Percentiles rank a stretch among this genome's conserved stretches.
phyloP scores from a whole-genome alignment of 2,113 vertebrate genomes.

The Argyrosomus japonicus region DNA sequence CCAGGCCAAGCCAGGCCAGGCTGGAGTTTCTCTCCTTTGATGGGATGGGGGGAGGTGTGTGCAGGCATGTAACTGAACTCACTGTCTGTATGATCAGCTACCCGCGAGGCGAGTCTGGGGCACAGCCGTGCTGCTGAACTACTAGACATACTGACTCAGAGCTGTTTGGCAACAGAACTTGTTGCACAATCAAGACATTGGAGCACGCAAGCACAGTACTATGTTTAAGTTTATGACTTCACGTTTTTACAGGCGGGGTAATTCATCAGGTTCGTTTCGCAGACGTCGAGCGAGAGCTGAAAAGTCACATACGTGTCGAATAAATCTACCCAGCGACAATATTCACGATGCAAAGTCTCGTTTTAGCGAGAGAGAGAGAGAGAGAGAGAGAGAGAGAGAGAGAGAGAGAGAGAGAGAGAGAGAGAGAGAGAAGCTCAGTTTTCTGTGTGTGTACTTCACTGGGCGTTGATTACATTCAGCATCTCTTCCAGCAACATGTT shows the following conservation, averaged over 20 bases:
- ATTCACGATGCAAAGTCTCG: constrained; percentile 9
- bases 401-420: too few relatives aligned
- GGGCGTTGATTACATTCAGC: constrained; percentile 54
- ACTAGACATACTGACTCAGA: constrained; percentile 58
- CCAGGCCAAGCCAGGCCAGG: constrained; percentile 23
- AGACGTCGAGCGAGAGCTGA: neutral
- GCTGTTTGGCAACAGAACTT: constrained; percentile 59
- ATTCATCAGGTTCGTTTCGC: constrained; percentile 8
- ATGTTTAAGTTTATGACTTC: constrained; percentile 38
- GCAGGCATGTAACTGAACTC: constrained; percentile 76
- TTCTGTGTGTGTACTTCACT: constrained; percentile 17
- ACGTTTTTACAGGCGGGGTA: too few relatives aligned
- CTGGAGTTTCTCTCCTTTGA: constrained; percentile 73
- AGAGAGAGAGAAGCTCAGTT: constrained; percentile 31
- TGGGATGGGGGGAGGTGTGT: constrained; percentile 59
- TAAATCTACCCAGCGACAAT: neutral
- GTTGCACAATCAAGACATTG: constrained; percentile 67
- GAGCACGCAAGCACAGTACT: constrained; percentile 44
- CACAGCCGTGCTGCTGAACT: constrained; percentile 49
- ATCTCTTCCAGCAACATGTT: constrained; percentile 55
- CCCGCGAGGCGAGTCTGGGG: constrained; percentile 61
- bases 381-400: too few relatives aligned
- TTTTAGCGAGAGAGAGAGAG: neutral
- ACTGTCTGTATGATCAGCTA: constrained; percentile 56
- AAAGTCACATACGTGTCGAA: neutral